Base-by-base conservation (phyloP, 2,888 invertebrate genomes). In the Barypeithes pellucidus region DNA sequence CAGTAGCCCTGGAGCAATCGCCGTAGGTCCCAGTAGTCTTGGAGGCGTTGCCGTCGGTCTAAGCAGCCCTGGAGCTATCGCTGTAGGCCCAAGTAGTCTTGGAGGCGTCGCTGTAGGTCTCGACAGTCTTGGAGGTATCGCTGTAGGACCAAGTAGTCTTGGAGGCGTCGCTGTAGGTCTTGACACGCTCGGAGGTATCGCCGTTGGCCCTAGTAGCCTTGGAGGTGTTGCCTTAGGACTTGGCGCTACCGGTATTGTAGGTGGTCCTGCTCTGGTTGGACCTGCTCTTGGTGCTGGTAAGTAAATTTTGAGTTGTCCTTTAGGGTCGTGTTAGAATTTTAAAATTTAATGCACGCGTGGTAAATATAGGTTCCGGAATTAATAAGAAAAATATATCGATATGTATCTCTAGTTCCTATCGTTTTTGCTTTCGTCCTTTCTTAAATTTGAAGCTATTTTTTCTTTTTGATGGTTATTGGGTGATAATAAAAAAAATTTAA, bases 201-300 rank as follows among this genome's bases (percentile, higher is more conserved):
- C 47, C 18, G 63, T 29, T 9, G 63, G 29, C n/a, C 50, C 45
- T 1, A 33, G 47, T 3, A 29, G 29, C 7, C 50, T 20, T 7
- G 50, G 50, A 22, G n/a, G 20, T n/a, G 0, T 50, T 1, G 47
- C 50, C 5, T 52, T 16, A 12, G 72, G 66, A 11, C 62, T 52
- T 11, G n/a, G 43, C 12, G 5, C 41, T 20, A 22, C 70, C 43
- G 36, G 43, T 14, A 63, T 43, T 50, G 4, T 62, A 12, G 50
- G 29, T 29, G 43, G 14, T 18, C 45, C 69, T 8, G 54, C 29
- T 52, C 33, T 24, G 33, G 14, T 50, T 39, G 67, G 20, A 24
- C 59, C 72, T 50, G 59, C 60, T 29, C 65, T 61, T 54, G 54
- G 61, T 14, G 73, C 65, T 16, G 68, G 73, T 73, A 73, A 65